A percentile compares a stretch with the other conserved stretches of the same genome.
These are phyloP conservation scores for Pogonognathellus flavescens DNA, from an alignment of 1,140 invertebrate species.

Conservation along the genomic window DNA sequence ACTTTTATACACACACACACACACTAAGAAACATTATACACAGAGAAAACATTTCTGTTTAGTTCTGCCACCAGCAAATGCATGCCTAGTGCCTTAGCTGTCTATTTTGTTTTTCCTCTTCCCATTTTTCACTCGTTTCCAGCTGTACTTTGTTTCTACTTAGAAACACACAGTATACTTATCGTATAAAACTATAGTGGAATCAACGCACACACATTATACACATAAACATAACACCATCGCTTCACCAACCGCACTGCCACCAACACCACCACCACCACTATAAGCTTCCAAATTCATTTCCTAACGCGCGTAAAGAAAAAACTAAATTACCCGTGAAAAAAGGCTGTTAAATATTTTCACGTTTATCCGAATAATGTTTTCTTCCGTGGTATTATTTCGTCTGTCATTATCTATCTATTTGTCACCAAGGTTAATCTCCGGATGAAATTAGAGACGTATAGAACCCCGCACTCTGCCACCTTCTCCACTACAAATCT, in stretches of 20 bases:
- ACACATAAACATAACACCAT: too few species aligned
- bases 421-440: slow-evolving; percentile 41
- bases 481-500: neutral
- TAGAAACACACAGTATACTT: neutral
- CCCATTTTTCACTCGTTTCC: slow-evolving; percentile 32
- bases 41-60: slow-evolving; percentile 10
- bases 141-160: slow-evolving; percentile 42
- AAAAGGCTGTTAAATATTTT: neutral
- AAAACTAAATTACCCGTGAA: slow-evolving; percentile 15
- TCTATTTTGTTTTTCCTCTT: neutral
- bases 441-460: neutral
- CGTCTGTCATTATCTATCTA: slow-evolving; percentile 1
- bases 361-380: neutral
- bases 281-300: slow-evolving; percentile 4
- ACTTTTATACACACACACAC: neutral
- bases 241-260: too few species aligned
- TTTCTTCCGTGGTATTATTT: too few species aligned
- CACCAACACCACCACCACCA: too few species aligned
- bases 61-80: neutral
- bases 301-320: slow-evolving; percentile 5
- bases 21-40: neutral
- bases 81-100: too few species aligned
- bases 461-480: neutral
- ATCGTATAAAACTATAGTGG: neutral
- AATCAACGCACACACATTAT: too few species aligned